A percentile compares a stretch with the other conserved stretches of the same genome.
Conservation (phyloP, 92 coral and sea anemone genomes). For the Hydrozoanthus gracilis region DNA sequence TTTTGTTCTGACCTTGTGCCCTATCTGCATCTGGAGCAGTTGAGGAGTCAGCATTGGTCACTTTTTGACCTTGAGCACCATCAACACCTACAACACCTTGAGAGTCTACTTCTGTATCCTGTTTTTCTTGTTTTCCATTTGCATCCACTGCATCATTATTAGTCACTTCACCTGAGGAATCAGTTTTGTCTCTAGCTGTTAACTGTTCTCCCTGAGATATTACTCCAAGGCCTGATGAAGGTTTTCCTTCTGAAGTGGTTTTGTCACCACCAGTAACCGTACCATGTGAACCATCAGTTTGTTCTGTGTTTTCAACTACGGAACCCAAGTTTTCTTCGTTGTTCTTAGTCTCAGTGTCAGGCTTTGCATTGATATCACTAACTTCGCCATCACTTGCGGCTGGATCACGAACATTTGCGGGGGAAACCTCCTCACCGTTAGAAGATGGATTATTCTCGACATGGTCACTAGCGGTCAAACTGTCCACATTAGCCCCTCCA, state of each 20-base stretch:
- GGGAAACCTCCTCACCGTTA: background rate
- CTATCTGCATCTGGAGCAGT: slow-evolving; percentile 1
- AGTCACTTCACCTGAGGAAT: background rate
- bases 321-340: background rate
- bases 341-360: background rate
- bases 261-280: slow-evolving; percentile 32
- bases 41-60: no score
- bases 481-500: background rate
- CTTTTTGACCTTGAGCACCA: no score
- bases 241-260: background rate
- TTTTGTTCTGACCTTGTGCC: slow-evolving; percentile 7
- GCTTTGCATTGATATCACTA: background rate
- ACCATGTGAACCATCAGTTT: slow-evolving; percentile 3
- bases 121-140: background rate
- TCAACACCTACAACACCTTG: no score
- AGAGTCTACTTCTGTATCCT: no score
- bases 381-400: background rate
- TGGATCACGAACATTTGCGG: background rate
- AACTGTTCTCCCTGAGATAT: slow-evolving; percentile 2
- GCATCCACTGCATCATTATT: background rate
- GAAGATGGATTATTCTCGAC: background rate
- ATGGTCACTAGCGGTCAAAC: background rate
- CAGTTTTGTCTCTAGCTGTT: background rate
- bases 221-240: background rate
- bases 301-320: background rate